phyloP scores from a whole-genome alignment of 2,888 invertebrate species.

The Nesidiocoris tenuis region DNA sequence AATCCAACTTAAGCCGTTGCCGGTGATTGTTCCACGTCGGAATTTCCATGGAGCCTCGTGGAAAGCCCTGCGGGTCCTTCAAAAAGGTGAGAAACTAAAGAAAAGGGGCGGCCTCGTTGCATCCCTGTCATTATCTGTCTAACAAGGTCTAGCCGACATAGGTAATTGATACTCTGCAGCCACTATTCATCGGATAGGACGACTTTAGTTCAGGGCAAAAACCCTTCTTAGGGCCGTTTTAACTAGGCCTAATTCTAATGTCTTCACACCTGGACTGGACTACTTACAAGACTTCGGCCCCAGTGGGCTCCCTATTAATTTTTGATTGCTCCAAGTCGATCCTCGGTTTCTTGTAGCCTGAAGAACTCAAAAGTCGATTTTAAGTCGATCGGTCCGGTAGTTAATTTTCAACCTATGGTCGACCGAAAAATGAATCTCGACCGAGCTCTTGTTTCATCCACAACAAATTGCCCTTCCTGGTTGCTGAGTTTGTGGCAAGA shows the following conservation, averaged over 20 bases:
- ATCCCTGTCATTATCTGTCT: conserved; percentile 47
- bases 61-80: conserved; percentile 26
- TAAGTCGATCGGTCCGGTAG: background rate
- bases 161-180: conserved; percentile 43
- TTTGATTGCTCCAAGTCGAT: conserved; percentile 24
- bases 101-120: conserved; percentile 38
- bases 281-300: conserved; percentile 24
- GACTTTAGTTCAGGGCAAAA: conserved; percentile 36
- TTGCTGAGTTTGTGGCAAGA: too few species aligned
- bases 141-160: conserved; percentile 44
- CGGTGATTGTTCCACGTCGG: background rate
- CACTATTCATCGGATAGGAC: conserved; percentile 38
- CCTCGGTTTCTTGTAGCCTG: background rate
- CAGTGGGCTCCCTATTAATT: conserved; percentile 34
- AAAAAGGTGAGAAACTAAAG: conserved; percentile 44
- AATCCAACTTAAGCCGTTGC: too few species aligned
- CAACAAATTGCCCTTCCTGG: background rate
- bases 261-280: conserved; percentile 45
- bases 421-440: background rate
- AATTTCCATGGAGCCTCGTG: conserved; percentile 26
- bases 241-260: conserved; percentile 42
- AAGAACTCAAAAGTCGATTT: background rate
- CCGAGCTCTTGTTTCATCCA: background rate
- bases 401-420: background rate
- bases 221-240: conserved; percentile 32